Evolutionary conservation across 2,113 vertebrate species (phyloP).

Genomic region (Oryzias melastigma): DNA sequence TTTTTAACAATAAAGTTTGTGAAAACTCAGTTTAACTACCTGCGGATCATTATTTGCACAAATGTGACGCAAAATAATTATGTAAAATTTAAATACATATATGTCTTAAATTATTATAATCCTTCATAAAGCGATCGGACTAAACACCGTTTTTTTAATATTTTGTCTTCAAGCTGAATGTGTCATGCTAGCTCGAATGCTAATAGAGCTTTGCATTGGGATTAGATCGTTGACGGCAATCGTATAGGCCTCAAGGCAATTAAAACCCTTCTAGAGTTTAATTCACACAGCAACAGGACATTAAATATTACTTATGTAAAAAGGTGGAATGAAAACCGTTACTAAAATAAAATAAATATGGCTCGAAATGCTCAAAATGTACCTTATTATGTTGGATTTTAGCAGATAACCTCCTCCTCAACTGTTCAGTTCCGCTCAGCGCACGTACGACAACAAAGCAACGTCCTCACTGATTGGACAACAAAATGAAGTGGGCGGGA

Average conservation of each 20-base stretch:
- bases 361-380: constrained; percentile 1
- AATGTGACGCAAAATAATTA: no score
- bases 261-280: background rate
- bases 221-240: constrained; percentile 23
- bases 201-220: constrained; percentile 29
- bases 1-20: no score
- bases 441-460: constrained; percentile 66
- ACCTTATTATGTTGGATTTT: constrained; percentile 67
- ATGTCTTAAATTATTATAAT: no score
- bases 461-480: constrained; percentile 67
- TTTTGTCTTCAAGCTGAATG: constrained; percentile 4
- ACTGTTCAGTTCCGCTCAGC: constrained; percentile 52
- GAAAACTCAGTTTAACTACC: no score
- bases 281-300: background rate
- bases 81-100: no score
- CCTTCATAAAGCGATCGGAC: no score
- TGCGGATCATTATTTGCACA: no score
- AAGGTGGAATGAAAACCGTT: fast-evolving
- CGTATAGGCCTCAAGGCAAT: constrained; percentile 47
- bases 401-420: constrained; percentile 35
- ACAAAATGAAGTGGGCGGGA: constrained; percentile 18
- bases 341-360: background rate
- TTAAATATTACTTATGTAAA: fast-evolving
- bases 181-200: constrained; percentile 50
- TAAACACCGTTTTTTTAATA: background rate